These are phyloP conservation scores for Trachelipus rathkii DNA, from an alignment of 1,140 invertebrate genomes.

Conservation along the genomic window DNA sequence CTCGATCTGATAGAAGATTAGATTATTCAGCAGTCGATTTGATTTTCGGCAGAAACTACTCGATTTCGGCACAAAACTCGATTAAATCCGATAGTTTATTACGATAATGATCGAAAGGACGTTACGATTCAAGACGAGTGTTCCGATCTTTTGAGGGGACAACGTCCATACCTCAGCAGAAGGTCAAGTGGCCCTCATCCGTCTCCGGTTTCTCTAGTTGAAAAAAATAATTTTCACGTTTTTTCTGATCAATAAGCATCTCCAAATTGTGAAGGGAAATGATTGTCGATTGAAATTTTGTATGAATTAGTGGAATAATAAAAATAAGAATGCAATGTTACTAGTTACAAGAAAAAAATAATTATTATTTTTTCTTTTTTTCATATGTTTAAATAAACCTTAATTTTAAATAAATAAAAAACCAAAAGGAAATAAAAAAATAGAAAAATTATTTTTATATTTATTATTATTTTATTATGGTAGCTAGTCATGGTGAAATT, in stretches of 20 bases:
- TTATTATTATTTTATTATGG: too few relatives aligned
- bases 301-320: slow-evolving; percentile 43
- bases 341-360: background rate
- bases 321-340: background rate
- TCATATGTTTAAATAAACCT: too few relatives aligned
- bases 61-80: background rate
- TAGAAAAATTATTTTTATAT: too few relatives aligned
- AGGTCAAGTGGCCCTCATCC: slow-evolving; percentile 35
- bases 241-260: slow-evolving; percentile 42
- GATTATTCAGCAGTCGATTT: background rate
- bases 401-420: too few relatives aligned
- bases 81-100: background rate
- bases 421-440: too few relatives aligned
- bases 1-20: slow-evolving; percentile 17
- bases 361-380: too few relatives aligned
- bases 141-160: background rate
- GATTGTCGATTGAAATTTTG: slow-evolving; percentile 44
- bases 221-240: slow-evolving; percentile 42
- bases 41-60: background rate
- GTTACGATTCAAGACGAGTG: background rate
- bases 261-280: slow-evolving; percentile 34
- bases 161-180: slow-evolving; percentile 18
- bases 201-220: slow-evolving; percentile 35
- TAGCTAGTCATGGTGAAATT: too few relatives aligned
- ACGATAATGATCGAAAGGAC: background rate